A percentile compares a stretch with the other conserved stretches of the same genome.
phyloP scores from a whole-genome alignment of 2,888 invertebrate genomes.

The Chironomus tentans region DNA sequence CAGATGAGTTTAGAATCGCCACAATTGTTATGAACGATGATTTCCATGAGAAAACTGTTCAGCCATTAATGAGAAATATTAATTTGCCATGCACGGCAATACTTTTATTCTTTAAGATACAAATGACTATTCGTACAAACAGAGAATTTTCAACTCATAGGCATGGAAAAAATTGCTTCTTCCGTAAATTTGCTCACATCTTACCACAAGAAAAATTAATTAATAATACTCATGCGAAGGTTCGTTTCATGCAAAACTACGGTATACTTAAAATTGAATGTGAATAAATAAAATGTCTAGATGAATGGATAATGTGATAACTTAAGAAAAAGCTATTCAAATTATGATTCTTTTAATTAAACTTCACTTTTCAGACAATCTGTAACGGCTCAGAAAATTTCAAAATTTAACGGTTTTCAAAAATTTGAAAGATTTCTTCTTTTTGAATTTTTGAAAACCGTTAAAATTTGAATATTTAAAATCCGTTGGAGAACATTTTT shows the following conservation, averaged over 20 bases:
- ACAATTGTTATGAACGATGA: neutral
- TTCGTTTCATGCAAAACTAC: neutral
- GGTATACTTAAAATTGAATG: neutral
- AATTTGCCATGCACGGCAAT: neutral
- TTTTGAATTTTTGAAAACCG: too few species aligned
- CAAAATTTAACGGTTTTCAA: neutral
- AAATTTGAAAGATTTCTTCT: neutral
- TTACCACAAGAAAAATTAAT: neutral
- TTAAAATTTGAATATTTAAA: too few species aligned
- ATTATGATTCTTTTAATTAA: too few species aligned
- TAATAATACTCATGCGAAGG: neutral
- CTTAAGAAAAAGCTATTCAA: neutral
- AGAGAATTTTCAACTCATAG: neutral
- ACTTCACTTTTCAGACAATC: too few species aligned
- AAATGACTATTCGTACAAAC: neutral
- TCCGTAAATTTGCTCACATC: neutral
- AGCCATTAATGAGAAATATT: slow-evolving; percentile 6
- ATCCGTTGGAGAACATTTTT: too few species aligned
- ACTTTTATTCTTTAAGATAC: neutral
- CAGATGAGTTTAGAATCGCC: slow-evolving; percentile 4
- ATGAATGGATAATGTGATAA: neutral
- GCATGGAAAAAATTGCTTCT: neutral
- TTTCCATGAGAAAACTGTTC: neutral
- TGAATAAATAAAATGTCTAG: neutral
- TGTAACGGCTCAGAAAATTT: too few species aligned